Conservation (phyloP, 2,113 vertebrate species). For the Gracilinanus agilis region DNA sequence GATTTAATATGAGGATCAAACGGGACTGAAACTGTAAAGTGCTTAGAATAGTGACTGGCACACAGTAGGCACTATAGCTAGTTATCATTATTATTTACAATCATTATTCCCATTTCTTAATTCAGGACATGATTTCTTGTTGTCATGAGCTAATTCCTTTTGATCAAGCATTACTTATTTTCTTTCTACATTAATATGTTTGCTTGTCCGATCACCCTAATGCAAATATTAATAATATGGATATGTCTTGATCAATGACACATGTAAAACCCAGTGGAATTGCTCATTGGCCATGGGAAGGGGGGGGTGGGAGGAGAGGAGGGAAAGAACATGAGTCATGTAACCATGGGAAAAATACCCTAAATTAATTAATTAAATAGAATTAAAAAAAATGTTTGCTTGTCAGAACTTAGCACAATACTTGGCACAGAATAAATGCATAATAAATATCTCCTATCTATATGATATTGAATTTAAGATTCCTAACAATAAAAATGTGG, state of each 20-base stretch:
- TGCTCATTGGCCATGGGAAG: too few relatives aligned
- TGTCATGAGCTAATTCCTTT: neutral
- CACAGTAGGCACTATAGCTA: neutral
- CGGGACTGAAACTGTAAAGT: neutral
- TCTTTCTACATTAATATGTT: neutral
- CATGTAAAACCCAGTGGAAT: too few relatives aligned
- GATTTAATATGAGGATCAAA: neutral
- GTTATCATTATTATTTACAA: neutral
- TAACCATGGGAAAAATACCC: too few relatives aligned
- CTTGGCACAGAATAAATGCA: neutral
- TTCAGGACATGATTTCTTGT: neutral
- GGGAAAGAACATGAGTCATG: too few relatives aligned
- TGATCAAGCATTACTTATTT: neutral
- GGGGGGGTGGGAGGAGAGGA: too few relatives aligned
- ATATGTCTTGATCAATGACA: too few relatives aligned
- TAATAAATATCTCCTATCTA: neutral
- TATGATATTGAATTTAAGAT: neutral
- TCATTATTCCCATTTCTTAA: neutral
- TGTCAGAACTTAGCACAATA: neutral
- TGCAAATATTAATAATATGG: too few relatives aligned
- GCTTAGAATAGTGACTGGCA: neutral
- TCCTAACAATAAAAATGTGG: neutral
- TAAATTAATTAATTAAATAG: too few relatives aligned
- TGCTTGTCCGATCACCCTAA: too few relatives aligned
- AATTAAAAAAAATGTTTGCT: too few relatives aligned